Conservation (phyloP, 2,113 vertebrate species). For the Struthidea cinerea region DNA sequence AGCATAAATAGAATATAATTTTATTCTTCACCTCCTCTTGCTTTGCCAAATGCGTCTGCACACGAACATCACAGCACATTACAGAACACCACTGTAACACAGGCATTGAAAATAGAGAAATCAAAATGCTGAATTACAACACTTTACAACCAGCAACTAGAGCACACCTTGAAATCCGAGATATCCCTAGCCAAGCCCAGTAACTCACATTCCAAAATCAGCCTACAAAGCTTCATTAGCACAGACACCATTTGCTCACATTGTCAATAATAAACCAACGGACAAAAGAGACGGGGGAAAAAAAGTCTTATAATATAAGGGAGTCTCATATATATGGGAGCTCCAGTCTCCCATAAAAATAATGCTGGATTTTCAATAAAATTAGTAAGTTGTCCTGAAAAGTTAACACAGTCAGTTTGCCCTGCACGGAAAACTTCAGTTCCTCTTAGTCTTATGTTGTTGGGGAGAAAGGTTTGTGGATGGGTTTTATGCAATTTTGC, state of each 20-base stretch:
- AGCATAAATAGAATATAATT: background rate
- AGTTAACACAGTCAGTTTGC: background rate
- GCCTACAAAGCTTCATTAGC: background rate
- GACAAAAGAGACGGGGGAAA: fast-evolving
- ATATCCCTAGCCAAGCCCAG: background rate
- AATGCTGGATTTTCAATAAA: background rate
- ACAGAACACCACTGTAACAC: background rate
- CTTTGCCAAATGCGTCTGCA: background rate
- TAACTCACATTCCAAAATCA: background rate
- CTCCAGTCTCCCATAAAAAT: background rate
- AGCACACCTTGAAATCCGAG: background rate
- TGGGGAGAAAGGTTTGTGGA: background rate
- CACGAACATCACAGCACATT: background rate
- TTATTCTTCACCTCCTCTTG: background rate
- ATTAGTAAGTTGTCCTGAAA: background rate
- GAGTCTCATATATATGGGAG: too few relatives aligned
- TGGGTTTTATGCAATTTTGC: background rate
- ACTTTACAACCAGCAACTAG: background rate
- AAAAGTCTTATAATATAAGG: background rate
- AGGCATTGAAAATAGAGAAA: background rate
- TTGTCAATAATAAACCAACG: background rate
- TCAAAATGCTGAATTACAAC: background rate
- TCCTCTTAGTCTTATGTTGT: background rate
- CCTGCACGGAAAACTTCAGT: background rate
- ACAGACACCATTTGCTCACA: background rate